Evolutionary conservation across 2,888 invertebrate genomes (phyloP).

Genomic region (Chorisops tibialis): DNA sequence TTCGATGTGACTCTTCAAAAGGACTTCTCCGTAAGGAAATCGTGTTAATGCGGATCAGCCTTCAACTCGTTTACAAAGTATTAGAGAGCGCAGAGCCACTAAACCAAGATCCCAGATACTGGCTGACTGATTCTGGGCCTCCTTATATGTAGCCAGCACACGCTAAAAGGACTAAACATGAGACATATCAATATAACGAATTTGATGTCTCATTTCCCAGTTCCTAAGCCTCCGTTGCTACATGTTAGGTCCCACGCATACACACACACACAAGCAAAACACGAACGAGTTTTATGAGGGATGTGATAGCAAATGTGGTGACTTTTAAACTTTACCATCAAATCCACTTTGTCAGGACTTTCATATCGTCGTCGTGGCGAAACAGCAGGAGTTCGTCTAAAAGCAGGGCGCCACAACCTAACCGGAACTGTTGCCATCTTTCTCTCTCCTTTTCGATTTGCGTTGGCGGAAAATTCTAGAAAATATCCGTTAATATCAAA

Average conservation of each 20-base stretch:
- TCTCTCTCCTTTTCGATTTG: no score
- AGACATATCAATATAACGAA: constrained; percentile 1
- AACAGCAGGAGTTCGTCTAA: neutral
- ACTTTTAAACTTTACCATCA: neutral
- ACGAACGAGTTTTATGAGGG: no score
- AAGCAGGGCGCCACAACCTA: neutral
- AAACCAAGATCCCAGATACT: neutral
- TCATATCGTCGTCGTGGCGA: neutral
- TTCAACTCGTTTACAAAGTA: constrained; percentile 16
- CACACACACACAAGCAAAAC: no score
- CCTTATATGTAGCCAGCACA: neutral
- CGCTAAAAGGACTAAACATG: neutral
- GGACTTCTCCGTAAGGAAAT: constrained; percentile 15
- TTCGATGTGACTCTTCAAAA: constrained; percentile 3
- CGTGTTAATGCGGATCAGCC: constrained; percentile 19
- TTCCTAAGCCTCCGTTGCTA: no score
- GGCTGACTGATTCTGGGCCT: neutral
- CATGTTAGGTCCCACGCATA: no score
- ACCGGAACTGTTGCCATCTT: no score
- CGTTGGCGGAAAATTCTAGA: no score
- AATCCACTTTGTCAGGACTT: constrained; percentile 11
- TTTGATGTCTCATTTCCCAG: neutral
- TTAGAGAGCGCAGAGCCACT: neutral
- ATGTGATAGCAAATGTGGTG: neutral
- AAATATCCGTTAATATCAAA: no score